Conservation (phyloP, 2,888 invertebrate genomes). For the Coenonympha arcania region DNA sequence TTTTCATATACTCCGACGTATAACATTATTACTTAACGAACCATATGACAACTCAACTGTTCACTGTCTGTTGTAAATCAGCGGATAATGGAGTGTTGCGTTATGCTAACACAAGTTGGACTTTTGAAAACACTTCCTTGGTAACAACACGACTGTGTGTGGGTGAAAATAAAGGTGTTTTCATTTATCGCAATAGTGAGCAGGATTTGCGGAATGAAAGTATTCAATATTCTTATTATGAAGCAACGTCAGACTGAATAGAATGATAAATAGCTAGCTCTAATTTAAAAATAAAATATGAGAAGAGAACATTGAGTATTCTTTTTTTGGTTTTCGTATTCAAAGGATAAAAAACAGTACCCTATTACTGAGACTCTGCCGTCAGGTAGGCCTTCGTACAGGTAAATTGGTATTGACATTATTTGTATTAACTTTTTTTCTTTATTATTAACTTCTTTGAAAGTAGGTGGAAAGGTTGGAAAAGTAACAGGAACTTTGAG, state of each 20-base stretch:
- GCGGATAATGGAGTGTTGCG: constrained; percentile 39
- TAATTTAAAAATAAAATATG: constrained; percentile 12
- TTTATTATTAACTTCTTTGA: no score
- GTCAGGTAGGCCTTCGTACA: no score
- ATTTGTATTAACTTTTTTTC: no score
- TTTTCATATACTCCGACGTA: constrained; percentile 10
- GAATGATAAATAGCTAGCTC: constrained; percentile 35
- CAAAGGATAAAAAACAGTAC: no score
- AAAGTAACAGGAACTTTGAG: no score
- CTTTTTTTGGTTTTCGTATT: no score
- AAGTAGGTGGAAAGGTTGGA: no score
- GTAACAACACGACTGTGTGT: constrained; percentile 24
- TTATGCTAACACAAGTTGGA: constrained; percentile 45
- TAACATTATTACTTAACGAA: constrained; percentile 29
- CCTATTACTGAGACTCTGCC: no score
- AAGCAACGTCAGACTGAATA: constrained; percentile 39
- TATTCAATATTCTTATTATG: constrained; percentile 28
- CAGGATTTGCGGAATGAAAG: constrained; percentile 26
- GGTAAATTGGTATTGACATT: no score
- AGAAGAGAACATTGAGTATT: neutral
- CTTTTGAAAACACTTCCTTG: constrained; percentile 30
- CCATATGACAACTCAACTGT: constrained; percentile 24
- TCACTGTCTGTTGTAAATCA: constrained; percentile 39
- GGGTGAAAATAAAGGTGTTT: constrained; percentile 26
- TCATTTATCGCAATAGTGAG: constrained; percentile 14